Conservation (phyloP, 2,113 vertebrate genomes). For the Oxyruncus cristatus region DNA sequence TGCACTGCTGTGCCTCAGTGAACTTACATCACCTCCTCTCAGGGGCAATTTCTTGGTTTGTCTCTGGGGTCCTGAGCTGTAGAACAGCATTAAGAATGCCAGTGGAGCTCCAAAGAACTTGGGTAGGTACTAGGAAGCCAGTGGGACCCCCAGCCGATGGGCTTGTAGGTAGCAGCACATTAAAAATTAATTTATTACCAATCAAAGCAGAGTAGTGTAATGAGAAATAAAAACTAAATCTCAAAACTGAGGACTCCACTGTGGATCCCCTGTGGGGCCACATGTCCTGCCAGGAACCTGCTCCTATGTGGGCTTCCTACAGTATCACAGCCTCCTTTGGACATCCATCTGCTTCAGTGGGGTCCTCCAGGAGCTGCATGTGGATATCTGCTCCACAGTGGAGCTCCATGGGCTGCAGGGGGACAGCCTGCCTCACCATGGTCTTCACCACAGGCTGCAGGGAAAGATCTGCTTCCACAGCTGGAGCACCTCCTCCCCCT, state of each 20-base stretch:
- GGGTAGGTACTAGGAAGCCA: not conserved
- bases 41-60: not conserved
- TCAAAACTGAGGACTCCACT: not conserved
- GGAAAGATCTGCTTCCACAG: not conserved
- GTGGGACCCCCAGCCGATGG: not conserved
- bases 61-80: not conserved
- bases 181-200: not conserved
- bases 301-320: not conserved
- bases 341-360: not conserved
- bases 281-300: not conserved
- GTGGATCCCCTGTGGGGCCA: not conserved
- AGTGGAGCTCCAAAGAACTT: not conserved
- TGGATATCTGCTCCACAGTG: not conserved
- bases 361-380: not conserved
- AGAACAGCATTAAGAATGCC: not conserved
- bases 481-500: not conserved
- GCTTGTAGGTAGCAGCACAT: not conserved
- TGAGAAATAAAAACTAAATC: not conserved
- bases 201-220: not conserved
- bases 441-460: not conserved
- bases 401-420: not conserved
- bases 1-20: not conserved
- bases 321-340: not conserved
- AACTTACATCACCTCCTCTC: not conserved
- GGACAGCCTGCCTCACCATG: not conserved